Evolutionary conservation across 2,113 vertebrate species (phyloP).

Genomic region (Gnathonemus longibarbis): DNA sequence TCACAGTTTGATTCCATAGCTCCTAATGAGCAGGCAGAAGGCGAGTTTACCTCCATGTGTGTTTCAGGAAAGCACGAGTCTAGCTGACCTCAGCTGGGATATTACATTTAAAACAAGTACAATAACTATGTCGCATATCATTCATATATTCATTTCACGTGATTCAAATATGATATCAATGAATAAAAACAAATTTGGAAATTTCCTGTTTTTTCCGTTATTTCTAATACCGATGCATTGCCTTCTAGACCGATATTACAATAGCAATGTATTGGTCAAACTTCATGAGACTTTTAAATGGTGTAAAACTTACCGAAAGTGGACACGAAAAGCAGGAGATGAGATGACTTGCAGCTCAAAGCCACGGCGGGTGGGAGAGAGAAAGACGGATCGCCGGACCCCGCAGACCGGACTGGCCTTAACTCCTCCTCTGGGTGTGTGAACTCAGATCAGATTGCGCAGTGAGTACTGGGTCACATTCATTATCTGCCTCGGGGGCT

Average conservation of each 20-base stretch:
- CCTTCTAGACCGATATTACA: background rate
- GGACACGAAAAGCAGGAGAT: slow-evolving; percentile 44
- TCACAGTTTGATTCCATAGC: background rate
- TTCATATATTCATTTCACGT: background rate
- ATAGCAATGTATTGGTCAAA: background rate
- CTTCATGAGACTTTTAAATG: background rate
- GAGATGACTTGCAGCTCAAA: slow-evolving; percentile 55
- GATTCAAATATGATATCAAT: background rate
- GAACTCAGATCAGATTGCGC: slow-evolving; percentile 41
- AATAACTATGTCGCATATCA: background rate
- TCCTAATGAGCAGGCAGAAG: background rate
- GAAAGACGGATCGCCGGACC: slow-evolving; percentile 40
- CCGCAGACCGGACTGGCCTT: slow-evolving; percentile 39
- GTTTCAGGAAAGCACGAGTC: background rate
- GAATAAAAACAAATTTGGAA: background rate
- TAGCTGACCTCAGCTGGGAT: background rate
- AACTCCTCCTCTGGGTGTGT: slow-evolving; percentile 56
- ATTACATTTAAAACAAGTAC: background rate
- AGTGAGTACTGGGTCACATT: slow-evolving; percentile 33
- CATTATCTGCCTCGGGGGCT: background rate
- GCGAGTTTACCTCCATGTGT: background rate
- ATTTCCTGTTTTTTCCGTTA: background rate
- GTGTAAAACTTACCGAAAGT: slow-evolving; percentile 41
- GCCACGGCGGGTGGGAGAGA: slow-evolving; percentile 56
- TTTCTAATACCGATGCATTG: background rate